Base-by-base conservation (phyloP, 1,140 invertebrate genomes). In the Drosophila kanapiae region DNA sequence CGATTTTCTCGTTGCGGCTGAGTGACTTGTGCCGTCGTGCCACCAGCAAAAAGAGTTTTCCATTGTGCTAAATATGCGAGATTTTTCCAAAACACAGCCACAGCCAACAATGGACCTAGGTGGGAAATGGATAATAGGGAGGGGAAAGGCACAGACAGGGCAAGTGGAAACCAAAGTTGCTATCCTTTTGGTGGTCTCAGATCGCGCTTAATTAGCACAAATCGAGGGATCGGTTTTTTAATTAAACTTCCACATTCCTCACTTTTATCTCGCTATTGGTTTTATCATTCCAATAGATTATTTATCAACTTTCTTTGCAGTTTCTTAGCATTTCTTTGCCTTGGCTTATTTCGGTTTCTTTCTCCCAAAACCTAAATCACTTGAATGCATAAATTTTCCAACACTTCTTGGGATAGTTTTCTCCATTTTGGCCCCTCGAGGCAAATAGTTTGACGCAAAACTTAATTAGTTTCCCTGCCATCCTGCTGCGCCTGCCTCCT, bases 1-100 rank as follows among this genome's bases (percentile, higher is more conserved):
- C 85, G 85, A 88, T 88, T 90, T 90, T 85, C 85, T 90, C 81
- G 85, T 88, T 88, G 85, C 85, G 85, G 81, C 84, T 88, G 85
- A 88, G 77, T 88, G 85, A 84, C 85, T 85, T 88, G 85, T 88
- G 85, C 85, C 81, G 85, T 87, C 85, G 85, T 88, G 81, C 85
- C 81, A 75, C 65, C 43, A 72, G 85, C 81, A 59, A 60, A 74
- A 82, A 84, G 57, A 78, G 45, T 71, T 65, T 61, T 68, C 75
- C 82, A 84, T 78, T 85, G 75, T 82, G 82, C 78, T 85, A 85
- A 85, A 85, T 86, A 86, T 86, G 80, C 59, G 58, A 82, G 58
- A 48, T 72, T 69, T 72, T 69, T 53, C 53, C 42, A 65, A 33
- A 23, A 23, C 23, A 37, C n/a, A 64, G 58, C 38, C 33, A 9